These are phyloP conservation scores for Drosophila mimica DNA, from an alignment of 2,888 invertebrate genomes.

Conservation along the genomic window DNA sequence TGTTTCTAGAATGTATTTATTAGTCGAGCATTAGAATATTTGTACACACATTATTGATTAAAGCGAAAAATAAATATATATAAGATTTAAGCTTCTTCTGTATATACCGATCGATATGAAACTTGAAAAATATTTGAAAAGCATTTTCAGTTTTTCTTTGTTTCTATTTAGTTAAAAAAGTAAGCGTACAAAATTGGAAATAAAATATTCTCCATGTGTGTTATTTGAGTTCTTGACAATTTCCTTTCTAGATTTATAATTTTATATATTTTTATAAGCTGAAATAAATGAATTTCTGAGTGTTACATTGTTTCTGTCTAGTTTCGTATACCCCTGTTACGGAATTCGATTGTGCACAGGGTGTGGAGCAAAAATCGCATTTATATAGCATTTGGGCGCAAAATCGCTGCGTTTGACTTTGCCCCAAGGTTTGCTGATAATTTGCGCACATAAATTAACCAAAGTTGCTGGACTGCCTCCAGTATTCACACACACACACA, in stretches of 20 bases:
- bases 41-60: too few relatives aligned
- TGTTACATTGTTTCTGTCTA: neutral
- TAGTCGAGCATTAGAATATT: neutral
- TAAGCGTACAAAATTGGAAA: neutral
- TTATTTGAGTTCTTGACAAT: neutral
- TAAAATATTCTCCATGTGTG: neutral
- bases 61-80: too few relatives aligned
- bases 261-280: neutral
- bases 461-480: constrained; percentile 33
- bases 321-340: neutral
- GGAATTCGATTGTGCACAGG: neutral
- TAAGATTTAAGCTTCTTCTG: neutral
- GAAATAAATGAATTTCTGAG: neutral
- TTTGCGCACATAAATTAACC: constrained; percentile 69
- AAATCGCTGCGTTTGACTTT: constrained; percentile 74
- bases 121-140: neutral
- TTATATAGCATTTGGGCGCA: constrained; percentile 54
- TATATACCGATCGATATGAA: neutral
- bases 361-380: constrained; percentile 39
- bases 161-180: neutral
- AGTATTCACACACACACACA: constrained; percentile 6
- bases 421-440: constrained; percentile 61
- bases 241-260: neutral
- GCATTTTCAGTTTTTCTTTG: neutral
- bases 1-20: neutral